Percentiles rank a stretch among this genome's conserved stretches.
phyloP scores from a whole-genome alignment of 2,888 invertebrate genomes.

The Bimastos eiseni region DNA sequence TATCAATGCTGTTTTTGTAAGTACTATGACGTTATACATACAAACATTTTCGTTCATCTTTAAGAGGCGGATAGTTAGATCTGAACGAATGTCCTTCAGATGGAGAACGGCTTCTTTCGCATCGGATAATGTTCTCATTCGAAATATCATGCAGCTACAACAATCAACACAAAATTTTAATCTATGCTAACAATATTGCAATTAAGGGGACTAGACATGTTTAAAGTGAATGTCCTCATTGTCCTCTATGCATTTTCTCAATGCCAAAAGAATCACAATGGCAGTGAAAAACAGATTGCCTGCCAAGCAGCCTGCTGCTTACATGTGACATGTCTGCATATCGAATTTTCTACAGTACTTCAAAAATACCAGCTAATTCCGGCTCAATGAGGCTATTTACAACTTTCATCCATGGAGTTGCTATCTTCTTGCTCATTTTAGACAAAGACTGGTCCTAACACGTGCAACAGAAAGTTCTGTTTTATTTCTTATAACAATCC shows the following conservation, averaged over 20 bases:
- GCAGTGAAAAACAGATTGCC: not conserved
- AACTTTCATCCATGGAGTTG: too few species aligned
- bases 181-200: not conserved
- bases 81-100: constrained; percentile 6
- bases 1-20: not conserved
- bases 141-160: constrained; percentile 17
- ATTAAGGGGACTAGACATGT: not conserved
- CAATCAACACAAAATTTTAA: not conserved
- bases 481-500: not conserved
- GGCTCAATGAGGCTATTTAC: not conserved
- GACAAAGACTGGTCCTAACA: not conserved
- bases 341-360: not conserved
- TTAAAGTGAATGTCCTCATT: not conserved
- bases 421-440: too few species aligned
- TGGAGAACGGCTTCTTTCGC: not conserved
- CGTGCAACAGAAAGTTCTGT: not conserved
- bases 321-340: not conserved
- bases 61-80: not conserved
- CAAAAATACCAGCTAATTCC: not conserved
- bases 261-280: too few species aligned
- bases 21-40: not conserved
- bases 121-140: constrained; percentile 3
- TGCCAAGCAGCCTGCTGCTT: too few species aligned
- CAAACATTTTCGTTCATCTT: not conserved
- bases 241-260: not conserved